A percentile compares a stretch with the other conserved stretches of the same genome.
Evolutionary conservation across 2,113 vertebrate species (phyloP).

Genomic region (Coryphaenoides rupestris): DNA sequence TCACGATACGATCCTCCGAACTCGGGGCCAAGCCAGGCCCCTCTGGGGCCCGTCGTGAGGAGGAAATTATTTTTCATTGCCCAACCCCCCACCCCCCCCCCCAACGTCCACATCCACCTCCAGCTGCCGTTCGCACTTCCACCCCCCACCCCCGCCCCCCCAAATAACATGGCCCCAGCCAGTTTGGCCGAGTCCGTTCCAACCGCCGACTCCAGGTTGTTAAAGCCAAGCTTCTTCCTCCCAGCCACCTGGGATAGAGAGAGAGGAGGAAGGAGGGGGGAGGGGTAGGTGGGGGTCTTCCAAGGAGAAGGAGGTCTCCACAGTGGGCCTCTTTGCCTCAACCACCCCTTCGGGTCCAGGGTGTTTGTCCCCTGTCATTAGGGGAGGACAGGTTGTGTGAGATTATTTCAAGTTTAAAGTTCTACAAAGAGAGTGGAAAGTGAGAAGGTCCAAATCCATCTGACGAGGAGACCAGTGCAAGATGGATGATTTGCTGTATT

Average conservation of each 20-base stretch:
- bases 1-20: slow-evolving; percentile 49
- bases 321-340: not conserved
- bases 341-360: slow-evolving; percentile 2
- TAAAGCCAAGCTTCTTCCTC: slow-evolving; percentile 31
- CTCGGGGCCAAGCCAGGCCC: slow-evolving; percentile 50
- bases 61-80: slow-evolving; percentile 78
- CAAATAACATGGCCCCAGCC: slow-evolving; percentile 55
- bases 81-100: slow-evolving; percentile 46
- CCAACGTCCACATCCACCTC: slow-evolving; percentile 26
- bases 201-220: slow-evolving; percentile 21
- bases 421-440: slow-evolving; percentile 14
- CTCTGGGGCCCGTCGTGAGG: slow-evolving; percentile 54
- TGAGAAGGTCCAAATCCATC: slow-evolving; percentile 28
- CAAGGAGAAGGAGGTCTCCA: slow-evolving; percentile 26
- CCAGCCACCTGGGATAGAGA: not conserved
- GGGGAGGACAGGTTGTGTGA: slow-evolving; percentile 9
- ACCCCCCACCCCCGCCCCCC: slow-evolving; percentile 31
- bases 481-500: slow-evolving; percentile 17
- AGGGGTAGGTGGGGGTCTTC: slow-evolving; percentile 25
- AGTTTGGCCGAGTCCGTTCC: slow-evolving; percentile 47
- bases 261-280: not conserved
- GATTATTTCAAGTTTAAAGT: slow-evolving; percentile 33
- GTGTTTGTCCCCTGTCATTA: slow-evolving; percentile 19
- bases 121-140: too few relatives aligned
- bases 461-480: slow-evolving; percentile 14